Evolutionary conservation across 2,113 vertebrate species (phyloP).

Genomic region (Tragulus kanchil): DNA sequence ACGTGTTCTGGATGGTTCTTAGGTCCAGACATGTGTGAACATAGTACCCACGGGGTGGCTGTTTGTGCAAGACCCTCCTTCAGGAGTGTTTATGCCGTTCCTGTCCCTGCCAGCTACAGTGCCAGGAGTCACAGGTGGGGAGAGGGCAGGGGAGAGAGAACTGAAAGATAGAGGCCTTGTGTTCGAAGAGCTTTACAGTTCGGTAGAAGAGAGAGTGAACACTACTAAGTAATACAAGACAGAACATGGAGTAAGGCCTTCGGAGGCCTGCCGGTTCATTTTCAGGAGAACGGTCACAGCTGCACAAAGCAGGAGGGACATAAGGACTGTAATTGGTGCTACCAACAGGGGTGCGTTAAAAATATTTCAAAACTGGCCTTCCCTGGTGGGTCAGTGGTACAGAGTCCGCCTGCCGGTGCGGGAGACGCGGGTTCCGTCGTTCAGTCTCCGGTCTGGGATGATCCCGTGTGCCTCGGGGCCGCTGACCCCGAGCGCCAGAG

Average conservation of each 20-base stretch:
- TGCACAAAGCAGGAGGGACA: not conserved
- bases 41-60: not conserved
- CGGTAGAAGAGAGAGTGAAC: not conserved
- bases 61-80: not conserved
- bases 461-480: not conserved
- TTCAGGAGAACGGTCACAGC: constrained; percentile 33
- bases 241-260: not conserved
- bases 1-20: not conserved
- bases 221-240: not conserved
- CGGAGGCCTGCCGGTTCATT: not conserved
- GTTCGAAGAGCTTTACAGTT: not conserved
- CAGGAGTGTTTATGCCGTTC: not conserved
- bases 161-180: not conserved
- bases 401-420: not conserved
- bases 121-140: not conserved
- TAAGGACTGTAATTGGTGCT: not conserved
- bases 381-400: not conserved
- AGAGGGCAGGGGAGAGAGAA: not conserved
- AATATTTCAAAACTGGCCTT: not conserved
- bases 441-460: not conserved
- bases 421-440: not conserved
- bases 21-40: not conserved
- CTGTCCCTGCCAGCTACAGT: not conserved
- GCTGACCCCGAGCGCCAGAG: accelerated
- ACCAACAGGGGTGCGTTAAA: not conserved